phyloP scores from a whole-genome alignment of 2,888 invertebrate genomes.

The Morpho helenor region DNA sequence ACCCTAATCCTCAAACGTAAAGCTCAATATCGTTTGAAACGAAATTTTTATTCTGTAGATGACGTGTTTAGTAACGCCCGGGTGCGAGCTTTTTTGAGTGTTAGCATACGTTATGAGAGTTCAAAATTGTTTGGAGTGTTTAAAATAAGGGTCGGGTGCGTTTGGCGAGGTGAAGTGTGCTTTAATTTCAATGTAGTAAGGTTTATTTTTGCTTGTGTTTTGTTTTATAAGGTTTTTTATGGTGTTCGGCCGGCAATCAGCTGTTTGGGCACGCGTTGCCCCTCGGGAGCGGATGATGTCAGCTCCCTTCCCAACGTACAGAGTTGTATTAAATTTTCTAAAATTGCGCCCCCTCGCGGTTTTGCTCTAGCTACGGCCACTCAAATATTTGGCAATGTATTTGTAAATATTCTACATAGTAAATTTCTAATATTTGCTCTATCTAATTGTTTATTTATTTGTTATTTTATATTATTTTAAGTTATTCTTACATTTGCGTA shows the following conservation, averaged over 20 bases:
- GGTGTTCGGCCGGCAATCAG: slow-evolving; percentile 71
- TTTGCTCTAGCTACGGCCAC: slow-evolving; percentile 20
- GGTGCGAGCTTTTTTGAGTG: slow-evolving; percentile 45
- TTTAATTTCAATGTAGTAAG: slow-evolving; percentile 20
- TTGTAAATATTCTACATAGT: slow-evolving; percentile 8
- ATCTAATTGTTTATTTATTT: too few species aligned
- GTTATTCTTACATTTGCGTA: too few species aligned
- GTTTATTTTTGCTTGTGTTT: slow-evolving; percentile 30
- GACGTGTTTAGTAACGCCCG: slow-evolving; percentile 46
- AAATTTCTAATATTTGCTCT: too few species aligned
- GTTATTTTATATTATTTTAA: too few species aligned
- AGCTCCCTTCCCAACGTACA: slow-evolving; percentile 44
- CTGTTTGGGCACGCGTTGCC: slow-evolving; percentile 74
- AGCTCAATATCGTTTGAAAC: slow-evolving; percentile 32
- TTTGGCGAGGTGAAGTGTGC: slow-evolving; percentile 20
- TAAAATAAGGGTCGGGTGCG: slow-evolving; percentile 48
- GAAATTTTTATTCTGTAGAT: slow-evolving; percentile 47
- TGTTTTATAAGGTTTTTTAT: slow-evolving; percentile 62
- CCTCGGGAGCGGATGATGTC: slow-evolving; percentile 60
- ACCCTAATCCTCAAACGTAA: slow-evolving; percentile 33
- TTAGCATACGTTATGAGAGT: slow-evolving; percentile 39
- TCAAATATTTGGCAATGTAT: slow-evolving; percentile 23
- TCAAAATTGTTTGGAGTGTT: slow-evolving; percentile 34
- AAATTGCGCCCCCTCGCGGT: slow-evolving; percentile 39
- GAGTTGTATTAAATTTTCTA: slow-evolving; percentile 57